These are phyloP conservation scores for Petrosia ficiformis DNA, from an alignment of 37 sponge, comb jelly and placozoan genomes.

Conservation along the genomic window DNA sequence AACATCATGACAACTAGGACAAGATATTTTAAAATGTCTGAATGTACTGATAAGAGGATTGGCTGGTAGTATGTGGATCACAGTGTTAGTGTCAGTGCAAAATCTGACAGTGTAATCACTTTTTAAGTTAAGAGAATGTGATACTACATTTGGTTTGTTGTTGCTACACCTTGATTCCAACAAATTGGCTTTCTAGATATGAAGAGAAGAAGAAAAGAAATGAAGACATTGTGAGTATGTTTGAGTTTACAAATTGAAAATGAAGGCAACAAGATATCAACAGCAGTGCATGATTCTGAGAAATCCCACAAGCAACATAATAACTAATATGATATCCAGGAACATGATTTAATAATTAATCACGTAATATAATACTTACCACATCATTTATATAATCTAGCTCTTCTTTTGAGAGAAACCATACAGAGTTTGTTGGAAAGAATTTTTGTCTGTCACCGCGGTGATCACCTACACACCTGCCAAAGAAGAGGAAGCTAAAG, in stretches of 20 bases:
- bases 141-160: not conserved
- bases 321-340: no score
- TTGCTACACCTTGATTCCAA: not conserved
- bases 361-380: conserved; percentile 49
- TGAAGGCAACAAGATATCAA: no score
- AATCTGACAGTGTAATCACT: conserved; percentile 36
- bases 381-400: conserved; percentile 41
- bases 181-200: no score
- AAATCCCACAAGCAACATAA: no score
- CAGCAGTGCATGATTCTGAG: no score
- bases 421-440: conserved; percentile 31
- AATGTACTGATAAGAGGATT: conserved; percentile 3
- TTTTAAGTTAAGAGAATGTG: conserved; percentile 20
- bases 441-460: conserved; percentile 64
- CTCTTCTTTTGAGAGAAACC: conserved; percentile 60
- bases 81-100: not conserved
- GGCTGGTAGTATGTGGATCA: not conserved
- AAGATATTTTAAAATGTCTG: conserved; percentile 33
- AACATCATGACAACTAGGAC: conserved; percentile 27
- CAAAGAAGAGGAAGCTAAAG: not conserved
- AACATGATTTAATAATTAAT: no score
- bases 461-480: conserved; percentile 57
- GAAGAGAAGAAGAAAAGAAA: no score
- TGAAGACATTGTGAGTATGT: no score
- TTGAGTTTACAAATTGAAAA: no score